A percentile compares a stretch with the other conserved stretches of the same genome.
These are phyloP conservation scores for Hafferia zeledoni DNA, from an alignment of 2,797 vertebrate genomes.

Conservation along the genomic window DNA sequence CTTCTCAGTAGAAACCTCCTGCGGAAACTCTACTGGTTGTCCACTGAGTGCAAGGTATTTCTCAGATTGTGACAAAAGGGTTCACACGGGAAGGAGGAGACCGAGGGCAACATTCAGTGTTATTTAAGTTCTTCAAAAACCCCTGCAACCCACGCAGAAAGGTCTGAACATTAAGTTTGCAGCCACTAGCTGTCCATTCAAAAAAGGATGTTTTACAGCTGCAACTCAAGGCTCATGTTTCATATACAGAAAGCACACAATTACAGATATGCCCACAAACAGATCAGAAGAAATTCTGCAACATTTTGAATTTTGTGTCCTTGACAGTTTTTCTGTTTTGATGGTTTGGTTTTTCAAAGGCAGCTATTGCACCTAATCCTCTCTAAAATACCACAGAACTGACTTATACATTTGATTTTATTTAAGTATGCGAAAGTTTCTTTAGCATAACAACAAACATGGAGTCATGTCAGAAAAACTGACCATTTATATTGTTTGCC, in stretches of 20 bases:
- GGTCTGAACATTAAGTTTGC: not conserved
- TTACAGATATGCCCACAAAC: not conserved
- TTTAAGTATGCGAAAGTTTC: not conserved
- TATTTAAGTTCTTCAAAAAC: constrained; percentile 3
- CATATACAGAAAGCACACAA: not conserved
- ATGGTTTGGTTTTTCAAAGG: not conserved
- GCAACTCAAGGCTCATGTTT: not conserved
- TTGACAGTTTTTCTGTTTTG: not conserved
- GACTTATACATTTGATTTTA: not conserved
- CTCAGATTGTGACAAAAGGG: constrained; percentile 82
- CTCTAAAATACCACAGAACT: not conserved
- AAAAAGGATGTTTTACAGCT: not conserved
- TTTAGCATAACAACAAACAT: not conserved
- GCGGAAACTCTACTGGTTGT: constrained; percentile 77
- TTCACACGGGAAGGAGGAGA: constrained; percentile 9
- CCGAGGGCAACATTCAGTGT: not conserved
- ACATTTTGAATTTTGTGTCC: not conserved
- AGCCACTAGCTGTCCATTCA: not conserved
- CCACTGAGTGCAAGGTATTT: constrained; percentile 82
- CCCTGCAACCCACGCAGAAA: not conserved
- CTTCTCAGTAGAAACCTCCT: constrained; percentile 78
- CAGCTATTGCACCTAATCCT: not conserved
- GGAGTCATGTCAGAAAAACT: not conserved
- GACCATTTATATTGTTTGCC: not conserved
- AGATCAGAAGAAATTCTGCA: not conserved